phyloP scores from a whole-genome alignment of 2,888 invertebrate genomes.

The Automeris io region DNA sequence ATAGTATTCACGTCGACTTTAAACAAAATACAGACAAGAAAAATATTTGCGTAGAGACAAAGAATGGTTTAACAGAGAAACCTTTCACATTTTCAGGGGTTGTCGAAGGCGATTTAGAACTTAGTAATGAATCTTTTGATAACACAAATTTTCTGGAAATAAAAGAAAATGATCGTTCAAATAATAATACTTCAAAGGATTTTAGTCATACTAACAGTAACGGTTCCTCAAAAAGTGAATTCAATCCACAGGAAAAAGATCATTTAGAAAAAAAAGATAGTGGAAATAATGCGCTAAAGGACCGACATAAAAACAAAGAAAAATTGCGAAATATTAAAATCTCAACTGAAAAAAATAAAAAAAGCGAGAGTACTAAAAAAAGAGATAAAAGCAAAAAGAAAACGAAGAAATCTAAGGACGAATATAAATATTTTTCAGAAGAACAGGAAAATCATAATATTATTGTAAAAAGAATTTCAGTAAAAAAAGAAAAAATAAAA shows the following conservation, averaged over 20 bases:
- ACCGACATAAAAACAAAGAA: slow-evolving; percentile 9
- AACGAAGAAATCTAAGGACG: slow-evolving; percentile 22
- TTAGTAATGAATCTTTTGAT: slow-evolving; percentile 60
- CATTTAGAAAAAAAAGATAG: background rate
- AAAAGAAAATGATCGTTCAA: slow-evolving; percentile 5
- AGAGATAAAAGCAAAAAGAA: slow-evolving; percentile 33
- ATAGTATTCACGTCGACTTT: slow-evolving; percentile 21
- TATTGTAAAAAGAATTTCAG: slow-evolving; percentile 21
- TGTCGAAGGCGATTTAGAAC: slow-evolving; percentile 55
- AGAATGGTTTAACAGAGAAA: no score
- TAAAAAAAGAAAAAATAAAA: slow-evolving; percentile 26
- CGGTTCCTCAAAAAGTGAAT: no score
- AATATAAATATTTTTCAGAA: slow-evolving; percentile 9
- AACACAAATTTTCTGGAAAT: slow-evolving; percentile 20
- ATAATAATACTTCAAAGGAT: background rate
- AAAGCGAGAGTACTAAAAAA: slow-evolving; percentile 10
- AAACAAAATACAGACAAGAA: background rate
- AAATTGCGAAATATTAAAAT: slow-evolving; percentile 1
- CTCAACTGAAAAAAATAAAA: slow-evolving; percentile 11
- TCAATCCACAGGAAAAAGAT: no score
- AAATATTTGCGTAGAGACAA: background rate
- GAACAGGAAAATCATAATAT: slow-evolving; percentile 11
- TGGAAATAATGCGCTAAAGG: no score
- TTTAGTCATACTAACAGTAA: background rate
- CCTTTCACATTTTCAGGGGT: no score